Base-by-base conservation (phyloP, 2,113 vertebrate genomes). In the Origma solitaria region DNA sequence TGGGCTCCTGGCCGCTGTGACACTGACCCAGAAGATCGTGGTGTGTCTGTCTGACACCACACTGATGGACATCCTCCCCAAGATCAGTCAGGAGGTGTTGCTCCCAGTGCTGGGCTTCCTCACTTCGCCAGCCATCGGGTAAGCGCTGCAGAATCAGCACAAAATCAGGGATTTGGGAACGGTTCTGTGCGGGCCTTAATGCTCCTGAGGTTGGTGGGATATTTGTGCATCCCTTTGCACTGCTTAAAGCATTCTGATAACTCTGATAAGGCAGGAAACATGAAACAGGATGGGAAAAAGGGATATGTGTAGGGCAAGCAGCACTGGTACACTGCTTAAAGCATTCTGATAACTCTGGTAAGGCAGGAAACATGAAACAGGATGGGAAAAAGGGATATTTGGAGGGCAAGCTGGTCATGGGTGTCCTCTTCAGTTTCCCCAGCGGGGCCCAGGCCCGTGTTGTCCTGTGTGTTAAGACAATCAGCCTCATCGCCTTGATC, bases 61-160 rank as follows among this genome's bases (percentile, higher is more conserved):
- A 1, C 98, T 99, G 40, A 99, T 99, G 99, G 99, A 99, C 96
- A 99, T 99, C 96, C 98, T 99, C 18, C 99, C 99, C 97, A 99
- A 99, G 80, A 99, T 99, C 95, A 99, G 98, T 96, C 99, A 99
- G 76, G 99, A 99, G 89, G 98, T 99, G 81, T 97, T 99, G 62
- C 97, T 99, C 50, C 99, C 99, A 0, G 98, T 99, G 77, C 98
- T 99, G 70, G 98, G 99, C 92, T 98, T 99, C 93, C 98, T 99
- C 68, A 99, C 99, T 10, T 99, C 99, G 0, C 98, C 98, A 0
- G 83, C 96, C 37, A 92, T 99, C 13, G 98, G 99, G 99, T 99
- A 97, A 92, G 97, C 0, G 3, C 35, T 20, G 73, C 58, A 5
- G 37, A 50, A 14, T 19, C 0, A 7, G 80, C 69, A 30, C 44